Evolutionary conservation across 2,888 invertebrate species (phyloP), one percentile per base, ranked within the genome.

Genomic region (Drosophila imparisetae): DNA sequence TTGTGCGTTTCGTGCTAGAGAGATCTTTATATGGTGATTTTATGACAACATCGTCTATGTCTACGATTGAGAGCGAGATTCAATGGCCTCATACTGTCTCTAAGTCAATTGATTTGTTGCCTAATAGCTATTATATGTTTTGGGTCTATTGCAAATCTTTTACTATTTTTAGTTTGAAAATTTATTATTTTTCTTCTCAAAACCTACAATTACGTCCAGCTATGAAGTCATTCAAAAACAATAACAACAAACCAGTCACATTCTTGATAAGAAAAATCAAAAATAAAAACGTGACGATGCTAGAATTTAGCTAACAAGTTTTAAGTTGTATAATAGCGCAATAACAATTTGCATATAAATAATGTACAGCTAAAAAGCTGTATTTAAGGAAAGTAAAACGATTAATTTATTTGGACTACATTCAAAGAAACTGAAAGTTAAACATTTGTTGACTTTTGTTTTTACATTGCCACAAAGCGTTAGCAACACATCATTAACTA

Each of bases 341-440:
- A 53, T 10, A 27, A 8, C 8, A 62, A 65, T 49, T 58, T 59
- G 58, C 53, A 71, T 58, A 42, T 53, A 27, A 61, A 57, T 61
- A 72, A 15, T 55, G 50, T 55, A 36, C 7, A 48, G 21, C 38
- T 60, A 10, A 38, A 24, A 50, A 55, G 32, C 50, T 54, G 42
- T 40, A 38, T 68, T 64, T 72, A 61, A 65, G 18, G 21, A 29
- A 40, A n/a, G 11, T 13, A 38, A 36, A 42, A 34, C n/a, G 48
- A 61, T 13, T 45, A 13, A 36, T 27, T 61, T 10, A 27, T 49
- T 66, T 21, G 66, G 57, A 61, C 66, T 65, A 66, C 57, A 65
- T 49, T 54, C 11, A 50, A 36, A 34, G 74, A 84, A 84, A 89
- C 72, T 48, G 89, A 84, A 86, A 84, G 84, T 83, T 54, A 21